Conservation (phyloP, 2,888 invertebrate genomes). For the Ophion obscuratus region DNA sequence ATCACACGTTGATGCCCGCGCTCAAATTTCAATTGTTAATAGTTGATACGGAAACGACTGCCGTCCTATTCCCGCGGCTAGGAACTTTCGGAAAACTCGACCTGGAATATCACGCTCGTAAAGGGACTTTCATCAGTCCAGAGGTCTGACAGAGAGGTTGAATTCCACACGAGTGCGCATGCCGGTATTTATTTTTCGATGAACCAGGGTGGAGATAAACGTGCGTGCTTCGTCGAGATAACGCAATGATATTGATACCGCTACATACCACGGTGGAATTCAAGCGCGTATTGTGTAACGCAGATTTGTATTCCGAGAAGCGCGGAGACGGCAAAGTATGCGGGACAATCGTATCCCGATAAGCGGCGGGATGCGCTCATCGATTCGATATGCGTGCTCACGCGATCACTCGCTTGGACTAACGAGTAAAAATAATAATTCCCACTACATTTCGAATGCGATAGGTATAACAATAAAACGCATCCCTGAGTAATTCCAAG, state of each 20-base stretch:
- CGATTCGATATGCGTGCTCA: conserved; percentile 36
- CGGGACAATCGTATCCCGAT: conserved; percentile 43
- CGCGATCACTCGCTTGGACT: conserved; percentile 23
- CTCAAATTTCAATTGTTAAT: too few species aligned
- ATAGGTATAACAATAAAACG: conserved; percentile 11
- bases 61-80: too few species aligned
- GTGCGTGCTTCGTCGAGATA: conserved; percentile 54
- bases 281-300: conserved; percentile 5
- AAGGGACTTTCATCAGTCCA: too few species aligned
- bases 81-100: background rate
- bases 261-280: conserved; percentile 6
- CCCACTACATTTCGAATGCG: conserved; percentile 11
- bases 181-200: conserved; percentile 41
- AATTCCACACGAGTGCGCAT: conserved; percentile 12
- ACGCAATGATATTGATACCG: conserved; percentile 47
- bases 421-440: conserved; percentile 41
- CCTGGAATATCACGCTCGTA: too few species aligned
- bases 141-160: background rate
- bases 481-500: conserved; percentile 4
- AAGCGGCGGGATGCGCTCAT: conserved; percentile 43
- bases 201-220: conserved; percentile 27
- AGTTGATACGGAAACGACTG: too few species aligned
- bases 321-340: conserved; percentile 4
- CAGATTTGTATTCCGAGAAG: conserved; percentile 34
- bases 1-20: too few species aligned